phyloP scores from a whole-genome alignment of 2,888 invertebrate species.

The Athalia circularis region DNA sequence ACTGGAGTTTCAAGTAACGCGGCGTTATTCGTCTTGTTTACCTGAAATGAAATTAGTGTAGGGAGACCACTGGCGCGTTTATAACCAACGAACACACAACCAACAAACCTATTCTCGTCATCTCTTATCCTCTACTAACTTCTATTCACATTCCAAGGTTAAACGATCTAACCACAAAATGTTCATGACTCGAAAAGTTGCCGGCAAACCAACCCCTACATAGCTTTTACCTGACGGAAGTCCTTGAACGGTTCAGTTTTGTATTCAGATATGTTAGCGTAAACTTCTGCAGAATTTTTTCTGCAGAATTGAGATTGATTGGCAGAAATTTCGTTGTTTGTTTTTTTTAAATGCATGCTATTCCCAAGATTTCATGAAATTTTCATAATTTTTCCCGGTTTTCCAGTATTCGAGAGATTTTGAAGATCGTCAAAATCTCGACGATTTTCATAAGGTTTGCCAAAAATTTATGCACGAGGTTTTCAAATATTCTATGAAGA shows the following conservation, averaged over 20 bases:
- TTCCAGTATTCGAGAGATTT: too few relatives aligned
- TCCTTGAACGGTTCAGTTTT: conserved; percentile 17
- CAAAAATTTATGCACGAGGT: too few relatives aligned
- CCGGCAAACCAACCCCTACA: not conserved
- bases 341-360: too few relatives aligned
- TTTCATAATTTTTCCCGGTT: too few relatives aligned
- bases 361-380: too few relatives aligned
- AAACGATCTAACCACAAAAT: conserved; percentile 39
- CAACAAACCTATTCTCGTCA: too few relatives aligned
- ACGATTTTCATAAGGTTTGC: too few relatives aligned
- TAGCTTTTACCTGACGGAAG: not conserved
- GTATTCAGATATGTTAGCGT: not conserved
- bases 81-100: too few relatives aligned
- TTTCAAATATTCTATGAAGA: too few relatives aligned
- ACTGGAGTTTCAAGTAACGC: not conserved
- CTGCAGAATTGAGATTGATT: too few relatives aligned
- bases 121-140: not conserved
- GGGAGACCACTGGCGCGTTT: conserved; percentile 3
- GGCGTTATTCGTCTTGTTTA: conserved; percentile 18
- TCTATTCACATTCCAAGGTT: conserved; percentile 19
- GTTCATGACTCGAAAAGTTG: conserved; percentile 28
- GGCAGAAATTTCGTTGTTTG: too few relatives aligned
- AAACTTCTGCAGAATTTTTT: not conserved
- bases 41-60: conserved; percentile 32
- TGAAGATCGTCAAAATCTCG: too few relatives aligned